Conservation (phyloP, 2,113 vertebrate genomes). For the Rhinoderma darwinii region DNA sequence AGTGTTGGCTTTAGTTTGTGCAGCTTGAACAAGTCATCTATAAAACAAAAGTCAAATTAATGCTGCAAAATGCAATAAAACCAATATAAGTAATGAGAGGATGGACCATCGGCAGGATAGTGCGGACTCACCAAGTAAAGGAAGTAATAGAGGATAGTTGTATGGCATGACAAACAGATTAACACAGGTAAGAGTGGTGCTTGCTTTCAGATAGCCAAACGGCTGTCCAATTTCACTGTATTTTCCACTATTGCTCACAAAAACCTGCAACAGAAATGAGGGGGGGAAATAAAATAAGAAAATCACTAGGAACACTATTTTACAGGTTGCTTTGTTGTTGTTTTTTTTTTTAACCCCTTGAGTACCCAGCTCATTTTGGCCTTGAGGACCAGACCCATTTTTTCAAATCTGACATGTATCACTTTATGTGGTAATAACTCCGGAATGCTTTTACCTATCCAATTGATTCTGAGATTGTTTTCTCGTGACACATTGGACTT, state of each 20-base stretch:
- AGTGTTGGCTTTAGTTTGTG: slow-evolving; percentile 85
- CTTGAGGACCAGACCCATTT: too few species aligned
- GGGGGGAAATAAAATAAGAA: not conserved
- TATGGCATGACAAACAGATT: slow-evolving; percentile 88
- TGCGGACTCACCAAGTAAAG: slow-evolving; percentile 78
- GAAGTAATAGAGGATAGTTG: slow-evolving; percentile 83
- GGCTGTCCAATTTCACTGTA: slow-evolving; percentile 82
- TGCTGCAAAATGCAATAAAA: not conserved
- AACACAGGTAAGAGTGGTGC: slow-evolving; percentile 83
- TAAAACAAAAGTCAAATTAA: slow-evolving; percentile 61
- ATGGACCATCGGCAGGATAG: not conserved
- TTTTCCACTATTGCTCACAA: slow-evolving; percentile 82
- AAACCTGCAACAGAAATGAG: slow-evolving; percentile 72
- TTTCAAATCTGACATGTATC: too few species aligned
- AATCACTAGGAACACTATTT: not conserved
- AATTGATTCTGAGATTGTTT: too few species aligned
- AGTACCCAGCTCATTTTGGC: too few species aligned
- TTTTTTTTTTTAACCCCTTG: too few species aligned
- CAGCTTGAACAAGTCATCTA: slow-evolving; percentile 87
- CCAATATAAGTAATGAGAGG: not conserved
- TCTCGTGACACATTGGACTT: too few species aligned
- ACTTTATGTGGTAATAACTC: too few species aligned
- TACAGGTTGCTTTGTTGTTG: too few species aligned
- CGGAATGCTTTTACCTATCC: too few species aligned
- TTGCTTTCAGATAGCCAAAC: slow-evolving; percentile 84